A percentile compares a stretch with the other conserved stretches of the same genome.
phyloP scores from a whole-genome alignment of 37 sponge, comb jelly and placozoan species.

The Diacarnus erythraeanus region DNA sequence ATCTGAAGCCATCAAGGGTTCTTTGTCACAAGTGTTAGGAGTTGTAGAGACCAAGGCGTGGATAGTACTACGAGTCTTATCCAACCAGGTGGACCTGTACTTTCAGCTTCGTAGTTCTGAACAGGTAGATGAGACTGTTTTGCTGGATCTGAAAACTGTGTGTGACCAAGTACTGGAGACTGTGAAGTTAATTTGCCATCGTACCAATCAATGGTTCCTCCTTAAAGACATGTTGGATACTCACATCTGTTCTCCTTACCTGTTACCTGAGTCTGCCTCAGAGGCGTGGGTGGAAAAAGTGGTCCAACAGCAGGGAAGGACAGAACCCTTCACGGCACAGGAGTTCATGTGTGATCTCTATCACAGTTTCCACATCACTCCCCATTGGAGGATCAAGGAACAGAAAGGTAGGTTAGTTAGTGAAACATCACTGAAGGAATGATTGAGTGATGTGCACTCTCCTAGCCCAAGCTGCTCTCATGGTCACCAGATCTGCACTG shows the following conservation, averaged over 20 bases:
- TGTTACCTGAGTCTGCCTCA: slow-evolving; percentile 55
- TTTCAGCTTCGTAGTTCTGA: slow-evolving; percentile 40
- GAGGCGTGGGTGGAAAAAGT: slow-evolving; percentile 59
- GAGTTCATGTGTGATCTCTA: slow-evolving; percentile 53
- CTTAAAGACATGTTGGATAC: slow-evolving; percentile 74
- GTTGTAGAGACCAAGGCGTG: slow-evolving; percentile 2
- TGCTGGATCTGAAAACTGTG: not conserved
- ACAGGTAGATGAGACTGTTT: not conserved
- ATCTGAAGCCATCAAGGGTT: not conserved
- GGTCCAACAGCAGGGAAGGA: slow-evolving; percentile 9
- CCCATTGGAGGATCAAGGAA: slow-evolving; percentile 70
- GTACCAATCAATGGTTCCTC: slow-evolving; percentile 51
- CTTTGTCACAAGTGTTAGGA: not conserved
- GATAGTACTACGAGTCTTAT: slow-evolving; percentile 50
- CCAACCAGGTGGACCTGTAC: slow-evolving; percentile 38
- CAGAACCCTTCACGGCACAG: slow-evolving; percentile 15
- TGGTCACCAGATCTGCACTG: slow-evolving; percentile 47
- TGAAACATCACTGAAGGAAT: not conserved
- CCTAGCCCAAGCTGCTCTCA: slow-evolving; percentile 38
- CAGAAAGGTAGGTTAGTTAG: slow-evolving; percentile 22
- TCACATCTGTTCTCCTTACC: slow-evolving; percentile 38
- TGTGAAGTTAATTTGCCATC: slow-evolving; percentile 17
- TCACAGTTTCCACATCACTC: slow-evolving; percentile 52
- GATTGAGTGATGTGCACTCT: not conserved
- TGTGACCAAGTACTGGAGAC: slow-evolving; percentile 1